These are phyloP conservation scores for Cataglyphis cursor DNA, from an alignment of 2,888 invertebrate genomes.

Conservation along the genomic window DNA sequence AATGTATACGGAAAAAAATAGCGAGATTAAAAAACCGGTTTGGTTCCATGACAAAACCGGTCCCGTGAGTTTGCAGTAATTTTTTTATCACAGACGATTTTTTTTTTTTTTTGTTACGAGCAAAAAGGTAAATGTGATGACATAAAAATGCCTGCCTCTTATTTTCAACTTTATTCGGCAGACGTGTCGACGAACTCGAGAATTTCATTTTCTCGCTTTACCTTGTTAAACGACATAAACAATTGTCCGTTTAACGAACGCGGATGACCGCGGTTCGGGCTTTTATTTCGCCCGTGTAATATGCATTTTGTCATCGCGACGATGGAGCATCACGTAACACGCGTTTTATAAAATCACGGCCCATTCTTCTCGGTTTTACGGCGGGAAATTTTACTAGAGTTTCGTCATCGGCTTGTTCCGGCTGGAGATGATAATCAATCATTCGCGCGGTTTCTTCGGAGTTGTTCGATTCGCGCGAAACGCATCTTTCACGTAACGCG, in stretches of 20 bases:
- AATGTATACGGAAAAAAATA: not conserved
- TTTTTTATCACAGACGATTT: constrained; percentile 1
- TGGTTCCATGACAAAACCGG: constrained; percentile 6
- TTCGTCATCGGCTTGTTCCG: constrained; percentile 52
- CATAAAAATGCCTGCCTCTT: not conserved
- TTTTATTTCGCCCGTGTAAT: constrained; percentile 41
- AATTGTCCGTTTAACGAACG: constrained; percentile 46
- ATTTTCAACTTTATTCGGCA: not conserved
- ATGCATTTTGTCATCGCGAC: constrained; percentile 44
- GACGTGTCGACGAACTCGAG: not conserved
- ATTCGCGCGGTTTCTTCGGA: constrained; percentile 20
- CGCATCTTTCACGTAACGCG: constrained; percentile 32
- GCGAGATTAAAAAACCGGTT: constrained; percentile 9
- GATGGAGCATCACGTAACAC: constrained; percentile 30
- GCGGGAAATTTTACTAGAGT: constrained; percentile 19
- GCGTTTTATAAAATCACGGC: constrained; percentile 50
- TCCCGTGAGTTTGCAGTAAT: not conserved
- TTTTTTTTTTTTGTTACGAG: not conserved
- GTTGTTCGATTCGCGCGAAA: constrained; percentile 56
- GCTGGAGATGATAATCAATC: constrained; percentile 53
- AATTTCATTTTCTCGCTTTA: constrained; percentile 17
- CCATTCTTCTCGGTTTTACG: constrained; percentile 41
- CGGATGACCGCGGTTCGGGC: constrained; percentile 19
- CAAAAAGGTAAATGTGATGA: no score
- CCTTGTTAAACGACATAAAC: constrained; percentile 15